phyloP scores from a whole-genome alignment of 2,113 vertebrate species.

The Rhodinocichla rosea region DNA sequence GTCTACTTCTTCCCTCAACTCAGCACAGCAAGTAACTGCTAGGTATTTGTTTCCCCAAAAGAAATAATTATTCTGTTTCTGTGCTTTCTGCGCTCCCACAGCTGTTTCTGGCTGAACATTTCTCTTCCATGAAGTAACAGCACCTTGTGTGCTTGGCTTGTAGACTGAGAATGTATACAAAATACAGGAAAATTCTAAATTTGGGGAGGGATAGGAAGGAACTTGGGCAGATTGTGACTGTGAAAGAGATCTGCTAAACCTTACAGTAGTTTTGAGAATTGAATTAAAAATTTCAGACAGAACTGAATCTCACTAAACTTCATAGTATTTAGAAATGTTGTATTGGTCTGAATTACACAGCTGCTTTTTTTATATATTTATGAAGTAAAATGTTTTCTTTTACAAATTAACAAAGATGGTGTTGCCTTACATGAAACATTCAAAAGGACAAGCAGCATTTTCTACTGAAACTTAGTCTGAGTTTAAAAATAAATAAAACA shows the following conservation, averaged over 20 bases:
- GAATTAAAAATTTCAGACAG: not conserved
- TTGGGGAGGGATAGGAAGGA: not conserved
- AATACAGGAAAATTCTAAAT: not conserved
- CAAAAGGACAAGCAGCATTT: not conserved
- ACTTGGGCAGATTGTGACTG: not conserved
- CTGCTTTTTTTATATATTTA: not conserved
- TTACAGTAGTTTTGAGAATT: not conserved
- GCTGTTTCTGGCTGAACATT: conserved; percentile 1
- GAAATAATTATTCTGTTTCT: not conserved
- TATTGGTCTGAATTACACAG: not conserved
- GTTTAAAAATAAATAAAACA: not conserved
- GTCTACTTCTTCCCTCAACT: not conserved
- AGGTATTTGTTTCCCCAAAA: not conserved
- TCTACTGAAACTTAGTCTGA: not conserved
- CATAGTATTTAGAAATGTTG: not conserved
- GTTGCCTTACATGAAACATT: not conserved
- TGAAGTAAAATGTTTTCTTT: not conserved
- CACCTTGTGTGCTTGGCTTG: not conserved
- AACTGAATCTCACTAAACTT: not conserved
- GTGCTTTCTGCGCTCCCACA: not conserved
- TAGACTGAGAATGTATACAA: not conserved
- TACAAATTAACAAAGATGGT: not conserved
- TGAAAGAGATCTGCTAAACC: not conserved
- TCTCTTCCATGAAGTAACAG: not conserved
- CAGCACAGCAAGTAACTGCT: not conserved